Evolutionary conservation across 2,113 vertebrate species (phyloP).

Genomic region (Cyanistes caeruleus): DNA sequence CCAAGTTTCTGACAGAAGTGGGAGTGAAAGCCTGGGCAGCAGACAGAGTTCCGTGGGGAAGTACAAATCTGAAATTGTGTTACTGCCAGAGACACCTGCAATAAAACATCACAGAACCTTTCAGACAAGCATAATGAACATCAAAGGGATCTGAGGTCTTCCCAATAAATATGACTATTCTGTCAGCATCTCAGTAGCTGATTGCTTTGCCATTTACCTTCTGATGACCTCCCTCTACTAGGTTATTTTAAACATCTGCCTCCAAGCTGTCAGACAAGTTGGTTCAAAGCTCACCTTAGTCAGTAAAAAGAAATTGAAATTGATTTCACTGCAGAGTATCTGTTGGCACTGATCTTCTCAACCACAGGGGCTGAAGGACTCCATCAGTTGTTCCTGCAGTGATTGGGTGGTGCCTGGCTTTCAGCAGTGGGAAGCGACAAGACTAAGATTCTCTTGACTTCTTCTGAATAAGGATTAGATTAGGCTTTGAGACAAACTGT

Average conservation of each 20-base stretch:
- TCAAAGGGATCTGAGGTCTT: background rate
- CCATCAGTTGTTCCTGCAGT: background rate
- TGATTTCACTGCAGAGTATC: background rate
- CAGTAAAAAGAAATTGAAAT: background rate
- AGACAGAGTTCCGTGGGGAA: background rate
- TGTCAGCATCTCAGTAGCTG: background rate
- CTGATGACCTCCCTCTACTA: background rate
- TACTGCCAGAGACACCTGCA: background rate
- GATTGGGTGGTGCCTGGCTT: background rate
- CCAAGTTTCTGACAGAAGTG: background rate
- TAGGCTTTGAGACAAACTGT: background rate
- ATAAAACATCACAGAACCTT: background rate
- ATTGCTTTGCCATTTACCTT: background rate
- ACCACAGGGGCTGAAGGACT: background rate
- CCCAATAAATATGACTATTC: background rate
- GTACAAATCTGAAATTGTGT: background rate
- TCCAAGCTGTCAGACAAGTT: background rate
- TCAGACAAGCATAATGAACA: background rate
- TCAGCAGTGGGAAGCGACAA: background rate
- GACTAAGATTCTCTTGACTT: background rate
- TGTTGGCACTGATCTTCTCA: background rate
- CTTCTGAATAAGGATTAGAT: background rate
- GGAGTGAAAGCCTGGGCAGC: background rate
- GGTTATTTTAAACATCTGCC: background rate
- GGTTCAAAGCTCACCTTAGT: background rate